Conservation (phyloP, 1,140 invertebrate species). For the Drosophila orosa region DNA sequence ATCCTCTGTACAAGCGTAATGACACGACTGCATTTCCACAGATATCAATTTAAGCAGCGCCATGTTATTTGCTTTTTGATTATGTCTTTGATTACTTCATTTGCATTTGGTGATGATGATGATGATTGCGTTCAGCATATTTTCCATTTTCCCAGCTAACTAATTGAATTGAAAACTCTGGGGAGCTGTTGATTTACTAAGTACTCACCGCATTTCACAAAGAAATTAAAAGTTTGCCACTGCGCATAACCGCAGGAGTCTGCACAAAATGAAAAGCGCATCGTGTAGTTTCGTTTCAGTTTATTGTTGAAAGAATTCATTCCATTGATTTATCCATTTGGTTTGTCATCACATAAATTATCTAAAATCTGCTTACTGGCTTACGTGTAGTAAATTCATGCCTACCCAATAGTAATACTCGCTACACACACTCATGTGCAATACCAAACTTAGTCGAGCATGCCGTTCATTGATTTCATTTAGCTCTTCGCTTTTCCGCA, state of each 20-base stretch:
- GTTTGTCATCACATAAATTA: constrained; percentile 69
- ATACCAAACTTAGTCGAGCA: constrained; percentile 46
- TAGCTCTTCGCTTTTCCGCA: constrained; percentile 1
- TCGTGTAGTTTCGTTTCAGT: constrained; percentile 33
- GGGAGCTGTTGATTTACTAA: constrained; percentile 13
- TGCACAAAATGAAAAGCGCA: constrained; percentile 15
- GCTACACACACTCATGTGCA: constrained; percentile 36
- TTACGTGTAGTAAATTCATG: constrained; percentile 76
- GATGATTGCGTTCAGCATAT: not conserved
- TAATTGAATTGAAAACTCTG: constrained; percentile 23
- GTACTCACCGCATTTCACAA: constrained; percentile 31
- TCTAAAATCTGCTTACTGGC: constrained; percentile 70
- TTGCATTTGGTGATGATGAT: constrained; percentile 6
- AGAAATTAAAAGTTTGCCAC: constrained; percentile 11
- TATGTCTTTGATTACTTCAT: constrained; percentile 12
- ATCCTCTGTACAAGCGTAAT: not conserved
- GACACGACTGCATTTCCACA: constrained; percentile 16
- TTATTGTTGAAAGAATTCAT: constrained; percentile 65
- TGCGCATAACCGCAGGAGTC: not conserved
- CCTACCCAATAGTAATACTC: constrained; percentile 60
- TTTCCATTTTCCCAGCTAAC: constrained; percentile 3
- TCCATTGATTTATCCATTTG: constrained; percentile 56
- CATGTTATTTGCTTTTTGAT: constrained; percentile 16
- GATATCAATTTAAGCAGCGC: constrained; percentile 4
- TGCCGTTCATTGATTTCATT: constrained; percentile 38